Evolutionary conservation across 2,888 invertebrate genomes (phyloP), one percentile per base, ranked within the genome.

Genomic region (Platypus cylindrus): DNA sequence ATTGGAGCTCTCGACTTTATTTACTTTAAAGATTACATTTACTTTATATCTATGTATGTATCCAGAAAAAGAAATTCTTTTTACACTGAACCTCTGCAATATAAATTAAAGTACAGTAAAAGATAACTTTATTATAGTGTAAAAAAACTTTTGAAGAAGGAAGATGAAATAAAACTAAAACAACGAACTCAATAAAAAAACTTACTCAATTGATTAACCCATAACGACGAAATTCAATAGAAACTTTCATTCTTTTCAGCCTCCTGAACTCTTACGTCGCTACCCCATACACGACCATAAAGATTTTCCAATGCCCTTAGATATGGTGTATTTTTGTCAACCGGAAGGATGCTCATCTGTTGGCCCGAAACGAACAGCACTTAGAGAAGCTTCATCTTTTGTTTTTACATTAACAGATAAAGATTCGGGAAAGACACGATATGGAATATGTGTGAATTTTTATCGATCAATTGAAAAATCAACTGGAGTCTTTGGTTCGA

Each of bases 301-400:
- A 58, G 98, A 99, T 65, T 99, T 99, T 61, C 86, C 90, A 0
- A 68, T 99, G 52, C 95, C 98, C 1, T 70, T 91, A 55, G 98
- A 99, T 63, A 95, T 98, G 77, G 94, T 97, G 16, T 97, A 93
- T 65, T 98, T 98, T 67, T 98, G 98, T 58, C 98, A 99, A 63
- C 98, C 98, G 2, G 98, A 99, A 65, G 98, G 98, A 35, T 98
- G 97, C 61, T 82, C 82, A 44, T 85, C 81, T 42, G 84, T 90
- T 41, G 90, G 91, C 9, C 90, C 90, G 5, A 77, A 87, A 49
- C 75, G 85, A 43, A 79, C 84, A 13, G 78, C 79, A 22, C 67
- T 80, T 30, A 70, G 93, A 39, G 95, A 98, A 61, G 85, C 91
- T 32, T 85, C 87, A 17, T 94, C 95, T 11, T 98, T 98, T 64